Evolutionary conservation across 1,140 invertebrate genomes (phyloP), one percentile per base, ranked within the genome.

Genomic region (Habropoda laboriosa): DNA sequence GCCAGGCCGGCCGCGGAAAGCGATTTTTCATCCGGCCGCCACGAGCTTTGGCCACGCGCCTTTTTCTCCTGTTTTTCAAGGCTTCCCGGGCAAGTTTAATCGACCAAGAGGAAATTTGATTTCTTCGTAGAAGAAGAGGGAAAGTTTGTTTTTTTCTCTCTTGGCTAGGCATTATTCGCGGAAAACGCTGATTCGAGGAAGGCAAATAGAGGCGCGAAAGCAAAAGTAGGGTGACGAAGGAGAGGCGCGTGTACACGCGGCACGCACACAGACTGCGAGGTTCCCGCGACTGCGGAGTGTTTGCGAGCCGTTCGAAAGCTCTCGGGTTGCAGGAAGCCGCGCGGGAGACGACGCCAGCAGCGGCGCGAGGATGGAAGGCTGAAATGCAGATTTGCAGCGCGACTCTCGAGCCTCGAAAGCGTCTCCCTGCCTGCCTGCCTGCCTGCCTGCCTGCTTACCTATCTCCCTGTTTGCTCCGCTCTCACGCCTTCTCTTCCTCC

Each of bases 301-400:
- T 93, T 93, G 92, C 91, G 89, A 90, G 89, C 86, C 85, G 89
- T 90, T 92, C 88, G 90, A 93, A 93, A 93, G 91, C 91, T 92
- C 92, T 92, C 80, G 88, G 64, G 87, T 77, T 80, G 63, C 79
- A 79, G 51, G 74, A 79, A 74, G 84, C 66, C 64, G 49, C 57
- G 61, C 57, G 24, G 32, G 63, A 38, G 55, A 40, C 73, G 55
- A 40, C 73, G 81, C 74, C 86, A 87, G 83, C 80, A 83, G 89
- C 86, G 84, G 89, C 86, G 84, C 86, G 87, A 88, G 86, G 86
- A 90, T 89, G 86, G 87, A 89, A 91, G 90, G 68, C 88, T 91
- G 89, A 92, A 93, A 93, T 93, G 92, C 91, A 93, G 92, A 93
- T 93, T 93, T 90, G 86, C n/a, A n/a, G 74, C 83, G 86, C 83